Conservation (phyloP, 2,888 invertebrate genomes). For the Nesidiocoris tenuis region DNA sequence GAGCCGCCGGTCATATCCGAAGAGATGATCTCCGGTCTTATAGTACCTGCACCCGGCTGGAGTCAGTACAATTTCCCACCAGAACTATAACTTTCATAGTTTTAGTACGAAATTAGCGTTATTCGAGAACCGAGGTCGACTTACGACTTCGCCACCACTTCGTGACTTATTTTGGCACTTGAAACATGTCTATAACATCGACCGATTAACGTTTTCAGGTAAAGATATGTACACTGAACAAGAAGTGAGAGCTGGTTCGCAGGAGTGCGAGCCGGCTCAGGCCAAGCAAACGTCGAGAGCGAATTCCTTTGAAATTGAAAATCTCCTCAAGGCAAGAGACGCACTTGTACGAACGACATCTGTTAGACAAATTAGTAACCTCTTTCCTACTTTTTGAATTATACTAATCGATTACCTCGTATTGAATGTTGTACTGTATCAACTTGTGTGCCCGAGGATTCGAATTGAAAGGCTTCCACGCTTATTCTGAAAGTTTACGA, state of each 20-base stretch:
- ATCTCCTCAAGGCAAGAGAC: slow-evolving; percentile 69
- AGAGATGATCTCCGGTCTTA: slow-evolving; percentile 93
- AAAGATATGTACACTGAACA: slow-evolving; percentile 73
- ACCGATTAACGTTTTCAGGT: no score
- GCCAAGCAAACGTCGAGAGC: slow-evolving; percentile 74
- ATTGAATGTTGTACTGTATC: no score
- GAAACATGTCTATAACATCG: no score
- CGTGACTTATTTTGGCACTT: no score
- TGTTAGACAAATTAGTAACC: slow-evolving; percentile 21
- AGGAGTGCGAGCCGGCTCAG: slow-evolving; percentile 54
- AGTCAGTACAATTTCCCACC: slow-evolving; percentile 55
- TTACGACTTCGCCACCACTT: no score
- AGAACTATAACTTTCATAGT: background rate
- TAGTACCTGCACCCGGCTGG: slow-evolving; percentile 95
- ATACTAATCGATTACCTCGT: background rate
- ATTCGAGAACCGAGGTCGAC: no score
- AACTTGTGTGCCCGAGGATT: no score
- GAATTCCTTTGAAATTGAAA: slow-evolving; percentile 93
- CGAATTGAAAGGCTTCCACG: no score
- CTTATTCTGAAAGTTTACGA: no score
- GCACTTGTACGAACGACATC: slow-evolving; percentile 40
- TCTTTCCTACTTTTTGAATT: slow-evolving; percentile 9
- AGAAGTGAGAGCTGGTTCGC: slow-evolving; percentile 54
- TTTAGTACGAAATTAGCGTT: no score
- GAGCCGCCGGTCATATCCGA: slow-evolving; percentile 92